phyloP scores from a whole-genome alignment of 2,797 vertebrate species.

The Morus bassanus region DNA sequence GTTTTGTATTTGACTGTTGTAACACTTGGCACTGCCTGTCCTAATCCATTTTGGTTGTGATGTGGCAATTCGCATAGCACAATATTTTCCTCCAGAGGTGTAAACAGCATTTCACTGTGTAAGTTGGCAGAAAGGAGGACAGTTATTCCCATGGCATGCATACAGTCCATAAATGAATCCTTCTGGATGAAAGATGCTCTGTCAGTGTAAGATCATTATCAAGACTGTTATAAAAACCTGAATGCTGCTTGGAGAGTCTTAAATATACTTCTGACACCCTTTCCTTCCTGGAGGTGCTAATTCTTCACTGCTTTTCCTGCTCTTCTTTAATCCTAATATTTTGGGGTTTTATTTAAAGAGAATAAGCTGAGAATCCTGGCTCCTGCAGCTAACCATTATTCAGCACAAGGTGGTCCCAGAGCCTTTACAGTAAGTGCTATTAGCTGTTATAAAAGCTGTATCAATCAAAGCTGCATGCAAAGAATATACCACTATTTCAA shows the following conservation, averaged over 20 bases:
- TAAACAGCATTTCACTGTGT: not conserved
- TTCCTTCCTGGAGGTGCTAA: not conserved
- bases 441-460: not conserved
- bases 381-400: not conserved
- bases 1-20: not conserved
- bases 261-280: not conserved
- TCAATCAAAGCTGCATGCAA: not conserved
- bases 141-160: not conserved
- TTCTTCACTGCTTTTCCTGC: not conserved
- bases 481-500: not conserved
- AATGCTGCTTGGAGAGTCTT: not conserved
- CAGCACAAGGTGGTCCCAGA: not conserved
- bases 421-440: not conserved
- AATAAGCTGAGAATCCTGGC: not conserved
- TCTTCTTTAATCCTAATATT: not conserved
- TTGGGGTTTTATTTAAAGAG: not conserved
- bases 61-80: not conserved
- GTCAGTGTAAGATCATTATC: conserved; percentile 3
- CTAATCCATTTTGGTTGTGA: not conserved
- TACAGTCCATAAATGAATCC: not conserved
- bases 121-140: not conserved
- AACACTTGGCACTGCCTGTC: not conserved
- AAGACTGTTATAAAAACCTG: not conserved
- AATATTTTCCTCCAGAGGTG: not conserved
- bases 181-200: conserved; percentile 14